Evolutionary conservation across 1,140 invertebrate species (phyloP).

Genomic region (Sitophilus oryzae): DNA sequence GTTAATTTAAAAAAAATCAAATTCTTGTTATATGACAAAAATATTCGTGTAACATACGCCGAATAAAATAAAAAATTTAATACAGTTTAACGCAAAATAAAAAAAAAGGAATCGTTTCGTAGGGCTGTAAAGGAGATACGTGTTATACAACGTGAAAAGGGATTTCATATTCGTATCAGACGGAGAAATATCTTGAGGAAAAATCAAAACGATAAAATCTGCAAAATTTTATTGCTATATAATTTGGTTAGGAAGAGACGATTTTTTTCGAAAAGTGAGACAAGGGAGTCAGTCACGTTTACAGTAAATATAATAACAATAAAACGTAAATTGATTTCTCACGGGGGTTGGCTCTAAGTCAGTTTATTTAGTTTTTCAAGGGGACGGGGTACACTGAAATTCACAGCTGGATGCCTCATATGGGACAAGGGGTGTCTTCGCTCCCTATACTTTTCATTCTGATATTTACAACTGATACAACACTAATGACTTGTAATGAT

Average conservation of each 20-base stretch:
- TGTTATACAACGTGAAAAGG: constrained; percentile 14
- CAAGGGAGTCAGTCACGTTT: constrained; percentile 34
- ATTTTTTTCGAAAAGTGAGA: constrained; percentile 30
- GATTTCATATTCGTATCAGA: constrained; percentile 21
- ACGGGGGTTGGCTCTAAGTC: constrained; percentile 31
- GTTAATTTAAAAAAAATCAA: too few relatives aligned
- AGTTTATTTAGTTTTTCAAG: constrained; percentile 27
- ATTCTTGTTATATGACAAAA: too few relatives aligned
- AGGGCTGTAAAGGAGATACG: constrained; percentile 17
- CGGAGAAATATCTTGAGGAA: constrained; percentile 6
- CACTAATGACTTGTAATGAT: constrained; percentile 18
- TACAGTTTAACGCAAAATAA: constrained; percentile 15
- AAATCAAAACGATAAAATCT: constrained; percentile 28
- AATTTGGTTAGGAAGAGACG: constrained; percentile 36
- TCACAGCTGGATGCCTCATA: constrained; percentile 35
- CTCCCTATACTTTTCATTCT: constrained; percentile 13
- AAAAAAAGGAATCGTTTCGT: constrained; percentile 18
- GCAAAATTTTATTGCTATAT: constrained; percentile 33
- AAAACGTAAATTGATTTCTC: constrained; percentile 43
- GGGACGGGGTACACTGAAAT: constrained; percentile 24
- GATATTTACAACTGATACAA: constrained; percentile 18
- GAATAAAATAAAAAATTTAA: constrained; percentile 22
- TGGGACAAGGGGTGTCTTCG: constrained; percentile 23
- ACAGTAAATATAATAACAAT: constrained; percentile 43
- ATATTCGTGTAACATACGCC: constrained; percentile 8